A percentile compares a stretch with the other conserved stretches of the same genome.
These are phyloP conservation scores for Pithys albifrons DNA, from an alignment of 2,113 vertebrate genomes.

Conservation along the genomic window DNA sequence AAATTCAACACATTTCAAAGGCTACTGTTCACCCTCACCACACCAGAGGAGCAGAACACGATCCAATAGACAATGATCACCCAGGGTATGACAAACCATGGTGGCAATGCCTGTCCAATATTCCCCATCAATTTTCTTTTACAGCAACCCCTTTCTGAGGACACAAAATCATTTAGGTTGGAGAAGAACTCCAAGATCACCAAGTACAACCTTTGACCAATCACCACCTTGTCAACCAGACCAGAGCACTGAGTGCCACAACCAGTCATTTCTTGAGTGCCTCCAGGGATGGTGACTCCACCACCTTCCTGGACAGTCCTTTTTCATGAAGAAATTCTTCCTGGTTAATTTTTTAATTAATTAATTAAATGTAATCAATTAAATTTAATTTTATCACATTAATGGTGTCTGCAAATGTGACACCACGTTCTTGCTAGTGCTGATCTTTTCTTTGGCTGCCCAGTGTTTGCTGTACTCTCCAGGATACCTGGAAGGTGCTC, in stretches of 20 bases:
- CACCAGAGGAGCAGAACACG: not conserved
- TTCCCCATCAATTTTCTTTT: not conserved
- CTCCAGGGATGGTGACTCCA: not conserved
- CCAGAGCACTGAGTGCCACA: not conserved
- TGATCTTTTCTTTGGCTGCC: not conserved
- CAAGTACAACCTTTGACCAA: not conserved
- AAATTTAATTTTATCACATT: not conserved
- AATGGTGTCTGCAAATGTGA: not conserved
- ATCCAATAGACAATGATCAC: fast-evolving
- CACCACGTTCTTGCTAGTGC: not conserved
- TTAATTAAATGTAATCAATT: not conserved
- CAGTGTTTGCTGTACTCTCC: not conserved
- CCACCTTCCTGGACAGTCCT: not conserved
- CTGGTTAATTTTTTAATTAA: not conserved
- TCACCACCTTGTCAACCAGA: not conserved
- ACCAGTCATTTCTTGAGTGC: not conserved
- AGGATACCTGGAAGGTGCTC: not conserved
- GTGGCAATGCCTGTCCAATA: not conserved
- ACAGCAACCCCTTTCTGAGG: not conserved
- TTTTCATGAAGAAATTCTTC: not conserved
- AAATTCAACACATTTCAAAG: not conserved
- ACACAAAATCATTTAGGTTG: not conserved
- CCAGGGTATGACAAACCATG: not conserved
- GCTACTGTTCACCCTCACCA: not conserved
- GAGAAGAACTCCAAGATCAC: not conserved